Conservation (phyloP, 1,140 invertebrate species). For the Medauroidea extradentata region DNA sequence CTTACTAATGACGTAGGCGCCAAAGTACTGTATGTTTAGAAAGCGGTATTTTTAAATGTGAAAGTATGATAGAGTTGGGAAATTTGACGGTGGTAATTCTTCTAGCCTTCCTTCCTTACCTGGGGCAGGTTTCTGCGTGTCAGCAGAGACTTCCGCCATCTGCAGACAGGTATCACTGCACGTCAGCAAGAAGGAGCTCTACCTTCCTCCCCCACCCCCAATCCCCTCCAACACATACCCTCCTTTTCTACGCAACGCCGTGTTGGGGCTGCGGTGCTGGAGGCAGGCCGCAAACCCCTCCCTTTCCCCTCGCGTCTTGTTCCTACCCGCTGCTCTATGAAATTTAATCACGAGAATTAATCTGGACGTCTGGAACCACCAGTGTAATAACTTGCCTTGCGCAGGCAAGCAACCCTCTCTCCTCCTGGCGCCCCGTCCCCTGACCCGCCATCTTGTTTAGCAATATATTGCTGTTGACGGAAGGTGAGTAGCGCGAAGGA, state of each 20-base stretch:
- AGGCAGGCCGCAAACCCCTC: not conserved
- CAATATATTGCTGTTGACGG: slow-evolving; percentile 22
- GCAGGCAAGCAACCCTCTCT: not conserved
- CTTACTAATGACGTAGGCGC: too few species aligned
- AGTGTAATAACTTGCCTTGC: slow-evolving; percentile 17
- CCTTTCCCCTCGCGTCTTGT: not conserved
- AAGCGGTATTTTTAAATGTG: too few species aligned
- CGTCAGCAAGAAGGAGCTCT: too few species aligned
- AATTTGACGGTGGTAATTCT: too few species aligned
- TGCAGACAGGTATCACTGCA: too few species aligned
- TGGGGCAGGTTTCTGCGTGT: too few species aligned
- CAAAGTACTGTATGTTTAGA: too few species aligned
- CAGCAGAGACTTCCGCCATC: too few species aligned
- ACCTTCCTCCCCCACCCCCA: not conserved
- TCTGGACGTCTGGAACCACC: slow-evolving; percentile 21
- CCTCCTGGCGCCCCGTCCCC: not conserved
- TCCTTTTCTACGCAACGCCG: not conserved
- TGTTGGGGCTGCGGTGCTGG: not conserved
- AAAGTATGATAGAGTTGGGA: too few species aligned
- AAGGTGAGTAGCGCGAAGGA: slow-evolving; percentile 11
- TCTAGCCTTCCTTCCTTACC: too few species aligned
- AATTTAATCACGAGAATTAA: slow-evolving; percentile 23
- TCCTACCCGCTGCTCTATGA: slow-evolving; percentile 16
- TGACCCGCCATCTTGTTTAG: slow-evolving; percentile 15
- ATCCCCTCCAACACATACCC: not conserved